phyloP scores from a whole-genome alignment of 2,888 invertebrate species.

The Venusia cambrica region DNA sequence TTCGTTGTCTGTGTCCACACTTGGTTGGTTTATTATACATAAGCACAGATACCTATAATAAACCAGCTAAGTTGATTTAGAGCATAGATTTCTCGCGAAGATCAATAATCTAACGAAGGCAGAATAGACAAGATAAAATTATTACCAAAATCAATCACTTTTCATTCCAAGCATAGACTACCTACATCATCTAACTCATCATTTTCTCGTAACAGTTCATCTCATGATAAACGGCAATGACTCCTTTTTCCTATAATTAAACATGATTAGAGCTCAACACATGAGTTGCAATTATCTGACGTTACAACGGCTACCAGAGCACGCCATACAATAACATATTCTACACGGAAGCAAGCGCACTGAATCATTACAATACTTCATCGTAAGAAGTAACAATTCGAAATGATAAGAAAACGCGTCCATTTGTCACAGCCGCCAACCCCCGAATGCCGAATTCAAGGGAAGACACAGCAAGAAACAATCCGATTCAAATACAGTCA shows the following conservation, averaged over 20 bases:
- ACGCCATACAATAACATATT: slow-evolving; percentile 60
- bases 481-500: slow-evolving; percentile 65
- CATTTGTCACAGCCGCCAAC: slow-evolving; percentile 41
- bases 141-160: slow-evolving; percentile 7
- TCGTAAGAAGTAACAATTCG: slow-evolving; percentile 10
- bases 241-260: slow-evolving; percentile 74
- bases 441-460: slow-evolving; percentile 53
- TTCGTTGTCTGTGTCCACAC: too few species aligned
- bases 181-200: slow-evolving; percentile 53
- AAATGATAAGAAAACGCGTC: slow-evolving; percentile 43
- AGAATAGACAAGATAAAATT: too few species aligned
- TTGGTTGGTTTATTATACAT: too few species aligned
- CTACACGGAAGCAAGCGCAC: slow-evolving; percentile 62
- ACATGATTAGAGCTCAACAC: slow-evolving; percentile 78
- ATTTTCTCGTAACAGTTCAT: slow-evolving; percentile 77
- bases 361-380: slow-evolving; percentile 38
- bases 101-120: too few species aligned
- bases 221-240: slow-evolving; percentile 78
- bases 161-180: slow-evolving; percentile 36
- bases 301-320: slow-evolving; percentile 69
- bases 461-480: slow-evolving; percentile 64
- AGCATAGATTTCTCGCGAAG: too few species aligned
- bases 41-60: too few species aligned
- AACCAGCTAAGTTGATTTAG: too few species aligned
- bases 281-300: slow-evolving; percentile 74